Evolutionary conservation across 2,888 invertebrate genomes (phyloP), one percentile per base, ranked within the genome.

Genomic region (Diadegma fenestrale): DNA sequence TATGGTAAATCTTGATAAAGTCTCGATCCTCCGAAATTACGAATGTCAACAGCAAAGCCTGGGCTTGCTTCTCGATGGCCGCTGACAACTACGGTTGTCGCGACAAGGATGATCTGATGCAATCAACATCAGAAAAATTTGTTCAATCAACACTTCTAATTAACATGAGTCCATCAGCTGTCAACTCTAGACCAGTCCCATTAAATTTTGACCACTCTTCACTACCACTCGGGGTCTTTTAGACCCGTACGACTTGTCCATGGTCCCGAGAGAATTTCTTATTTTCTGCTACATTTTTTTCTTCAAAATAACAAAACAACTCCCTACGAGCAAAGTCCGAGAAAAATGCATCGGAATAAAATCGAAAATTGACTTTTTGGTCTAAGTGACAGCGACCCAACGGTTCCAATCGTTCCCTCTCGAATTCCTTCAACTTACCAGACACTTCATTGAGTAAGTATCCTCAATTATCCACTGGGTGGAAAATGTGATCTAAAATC

Each of bases 71-170:
- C 85, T 48, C 88, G 85, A 54, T 88, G 89, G 7, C 89, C 90
- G 2, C 72, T 83, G 4, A 84, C 87, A 76, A 88, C 87, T 85
- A 89, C 80, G 30, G 86, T 84, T 85, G 89, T 88, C 69, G 75
- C 86, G 45, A 89, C 77, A 75, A 92, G 68, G 66, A 91, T 82
- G 33, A 90, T 87, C 92, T 92, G 87, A 26, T 37, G 48, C 14
- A 66, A 75, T 45, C 4, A 41, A 73, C 26, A n/a, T 22, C 19
- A n/a, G 14, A 51, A 51, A 17, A 14, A 26, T n/a, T 41, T 14
- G 2, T 51, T 26, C 2, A n/a, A 43, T n/a, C 1, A 14, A 26
- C 77, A 68, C 54, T 43, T 58, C 41, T 1, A 22, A 26, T 43
- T 0, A 8, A 22, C 6, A 26, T 12, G 41, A 14, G 0, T 17